These are phyloP conservation scores for Muraenolepis orangiensis DNA, from an alignment of 2,797 vertebrate genomes.

Conservation along the genomic window DNA sequence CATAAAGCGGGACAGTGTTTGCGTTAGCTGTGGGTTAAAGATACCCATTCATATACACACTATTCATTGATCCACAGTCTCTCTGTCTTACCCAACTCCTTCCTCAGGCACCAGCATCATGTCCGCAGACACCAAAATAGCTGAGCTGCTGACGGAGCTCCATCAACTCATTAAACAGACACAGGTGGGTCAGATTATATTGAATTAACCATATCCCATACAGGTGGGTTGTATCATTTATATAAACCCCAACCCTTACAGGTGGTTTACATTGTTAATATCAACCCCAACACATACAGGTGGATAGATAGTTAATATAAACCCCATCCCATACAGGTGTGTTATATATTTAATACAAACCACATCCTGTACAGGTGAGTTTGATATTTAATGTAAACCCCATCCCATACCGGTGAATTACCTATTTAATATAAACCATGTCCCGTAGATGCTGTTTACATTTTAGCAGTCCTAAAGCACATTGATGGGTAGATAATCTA, in stretches of 20 bases:
- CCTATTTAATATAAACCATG: no score
- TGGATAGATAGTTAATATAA: no score
- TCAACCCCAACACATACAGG: neutral
- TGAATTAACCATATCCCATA: neutral
- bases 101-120: slow-evolving; percentile 71
- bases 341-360: no score
- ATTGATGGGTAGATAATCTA: no score
- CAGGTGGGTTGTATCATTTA: no score
- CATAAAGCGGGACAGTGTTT: neutral
- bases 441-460: no score
- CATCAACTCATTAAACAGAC: slow-evolving; percentile 93
- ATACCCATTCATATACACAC: neutral
- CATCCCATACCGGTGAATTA: no score
- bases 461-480: no score
- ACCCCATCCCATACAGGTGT: no score
- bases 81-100: neutral
- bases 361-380: no score
- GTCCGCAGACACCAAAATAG: slow-evolving; percentile 87
- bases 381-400: no score
- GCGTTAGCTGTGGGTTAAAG: neutral
- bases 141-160: slow-evolving; percentile 84
- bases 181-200: slow-evolving; percentile 67
- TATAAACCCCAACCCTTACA: neutral
- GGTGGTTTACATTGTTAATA: no score
- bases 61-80: neutral